phyloP scores from a whole-genome alignment of 2,888 invertebrate genomes.

The Cetonia aurata region DNA sequence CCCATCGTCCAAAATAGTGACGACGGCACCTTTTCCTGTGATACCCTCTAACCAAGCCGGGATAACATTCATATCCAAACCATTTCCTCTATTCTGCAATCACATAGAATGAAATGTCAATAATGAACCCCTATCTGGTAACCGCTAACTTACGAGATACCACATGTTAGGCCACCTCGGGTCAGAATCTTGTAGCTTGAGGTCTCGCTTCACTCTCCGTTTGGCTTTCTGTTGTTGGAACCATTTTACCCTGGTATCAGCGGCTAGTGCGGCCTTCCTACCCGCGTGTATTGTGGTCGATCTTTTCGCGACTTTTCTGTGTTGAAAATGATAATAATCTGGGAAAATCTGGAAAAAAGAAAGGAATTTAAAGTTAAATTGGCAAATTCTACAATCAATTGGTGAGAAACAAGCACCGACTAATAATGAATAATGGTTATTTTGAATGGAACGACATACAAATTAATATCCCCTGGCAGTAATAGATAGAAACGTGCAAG shows the following conservation, averaged over 20 bases:
- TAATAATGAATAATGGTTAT: too few species aligned
- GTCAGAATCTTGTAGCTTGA: constrained; percentile 75
- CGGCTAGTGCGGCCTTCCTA: constrained; percentile 78
- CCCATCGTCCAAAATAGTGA: too few species aligned
- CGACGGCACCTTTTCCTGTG: too few species aligned
- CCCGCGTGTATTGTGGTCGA: constrained; percentile 79
- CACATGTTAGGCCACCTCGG: constrained; percentile 96
- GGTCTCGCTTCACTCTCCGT: constrained; percentile 85
- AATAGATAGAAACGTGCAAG: neutral
- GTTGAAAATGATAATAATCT: constrained; percentile 88
- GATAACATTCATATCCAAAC: too few species aligned
- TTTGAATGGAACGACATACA: too few species aligned
- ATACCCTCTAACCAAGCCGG: too few species aligned
- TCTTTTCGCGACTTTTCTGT: constrained; percentile 82
- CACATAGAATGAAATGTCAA: too few species aligned
- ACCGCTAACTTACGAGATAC: constrained; percentile 96
- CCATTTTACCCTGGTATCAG: constrained; percentile 85
- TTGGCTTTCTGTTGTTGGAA: constrained; percentile 86
- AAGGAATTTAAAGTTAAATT: neutral
- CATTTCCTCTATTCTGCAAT: too few species aligned
- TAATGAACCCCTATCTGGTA: too few species aligned
- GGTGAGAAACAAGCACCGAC: too few species aligned
- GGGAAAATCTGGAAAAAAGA: constrained; percentile 81
- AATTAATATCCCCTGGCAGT: too few species aligned
- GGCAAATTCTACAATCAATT: too few species aligned